Percentiles rank a stretch among this genome's conserved stretches.
These are phyloP conservation scores for Lamellibrachia columna DNA, from an alignment of 2,888 invertebrate genomes.

Conservation along the genomic window DNA sequence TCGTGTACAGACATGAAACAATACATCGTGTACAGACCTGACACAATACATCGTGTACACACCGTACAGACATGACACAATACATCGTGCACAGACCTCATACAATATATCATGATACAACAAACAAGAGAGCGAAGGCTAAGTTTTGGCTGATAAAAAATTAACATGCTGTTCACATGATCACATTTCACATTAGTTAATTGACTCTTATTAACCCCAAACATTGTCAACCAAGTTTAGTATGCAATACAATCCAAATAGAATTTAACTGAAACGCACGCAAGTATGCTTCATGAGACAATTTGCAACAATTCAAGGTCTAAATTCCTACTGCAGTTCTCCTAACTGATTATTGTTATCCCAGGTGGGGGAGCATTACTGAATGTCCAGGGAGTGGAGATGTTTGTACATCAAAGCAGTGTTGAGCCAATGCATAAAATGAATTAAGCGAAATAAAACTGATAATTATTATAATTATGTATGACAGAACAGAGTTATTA, in stretches of 20 bases:
- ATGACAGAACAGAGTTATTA: not conserved
- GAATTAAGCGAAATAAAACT: too few species aligned
- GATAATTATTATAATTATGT: not conserved
- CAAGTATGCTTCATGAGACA: not conserved
- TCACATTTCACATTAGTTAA: not conserved
- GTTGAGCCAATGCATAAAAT: not conserved
- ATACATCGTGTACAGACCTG: too few species aligned
- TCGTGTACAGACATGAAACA: too few species aligned
- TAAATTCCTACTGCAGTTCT: not conserved
- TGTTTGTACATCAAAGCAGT: too few species aligned
- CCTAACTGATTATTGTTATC: not conserved
- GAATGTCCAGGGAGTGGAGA: too few species aligned
- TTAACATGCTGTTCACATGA: not conserved
- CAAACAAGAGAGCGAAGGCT: not conserved
- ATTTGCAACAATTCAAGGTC: not conserved
- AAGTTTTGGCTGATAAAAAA: not conserved
- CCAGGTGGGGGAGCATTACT: not conserved
- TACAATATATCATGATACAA: too few species aligned
- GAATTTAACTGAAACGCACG: not conserved
- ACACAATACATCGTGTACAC: too few species aligned
- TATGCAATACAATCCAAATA: not conserved
- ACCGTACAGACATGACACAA: too few species aligned
- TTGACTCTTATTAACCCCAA: not conserved
- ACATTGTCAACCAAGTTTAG: not conserved
- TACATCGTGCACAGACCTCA: too few species aligned